A percentile compares a stretch with the other conserved stretches of the same genome.
Evolutionary conservation across 1,140 invertebrate genomes (phyloP).

Genomic region (Holcopasites calliopsidis): DNA sequence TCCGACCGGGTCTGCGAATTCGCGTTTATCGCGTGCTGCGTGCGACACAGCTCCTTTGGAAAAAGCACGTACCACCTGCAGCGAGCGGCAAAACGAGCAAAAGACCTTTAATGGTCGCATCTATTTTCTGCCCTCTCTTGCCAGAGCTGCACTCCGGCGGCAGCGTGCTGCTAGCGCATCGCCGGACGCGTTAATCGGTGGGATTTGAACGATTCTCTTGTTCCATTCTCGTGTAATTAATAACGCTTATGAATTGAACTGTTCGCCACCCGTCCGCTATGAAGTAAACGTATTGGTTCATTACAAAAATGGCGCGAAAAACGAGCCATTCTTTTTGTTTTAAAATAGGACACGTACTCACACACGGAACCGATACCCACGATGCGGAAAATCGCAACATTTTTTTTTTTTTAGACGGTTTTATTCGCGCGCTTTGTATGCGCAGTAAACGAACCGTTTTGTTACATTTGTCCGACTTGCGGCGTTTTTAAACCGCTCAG

Average conservation of each 20-base stretch:
- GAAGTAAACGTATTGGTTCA: too few species aligned
- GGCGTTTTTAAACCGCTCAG: constrained; percentile 3
- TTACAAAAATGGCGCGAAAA: too few species aligned
- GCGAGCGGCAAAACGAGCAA: background rate
- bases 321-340: too few species aligned
- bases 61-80: constrained; percentile 45
- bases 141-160: background rate
- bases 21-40: constrained; percentile 11
- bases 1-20: constrained; percentile 27
- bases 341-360: too few species aligned
- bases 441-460: background rate
- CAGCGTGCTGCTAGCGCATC: background rate
- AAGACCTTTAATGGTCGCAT: constrained; percentile 23
- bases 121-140: constrained; percentile 11
- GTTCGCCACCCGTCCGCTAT: too few species aligned
- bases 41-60: constrained; percentile 30
- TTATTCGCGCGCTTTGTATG: background rate
- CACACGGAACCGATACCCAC: too few species aligned
- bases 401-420: constrained; percentile 14
- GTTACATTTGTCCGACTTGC: background rate
- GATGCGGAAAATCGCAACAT: background rate
- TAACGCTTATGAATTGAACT: too few species aligned
- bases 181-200: constrained; percentile 13
- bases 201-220: background rate
- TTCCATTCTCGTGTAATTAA: too few species aligned